Evolutionary conservation across 1,140 invertebrate species (phyloP).

Genomic region (Acromyrmex charruanus): DNA sequence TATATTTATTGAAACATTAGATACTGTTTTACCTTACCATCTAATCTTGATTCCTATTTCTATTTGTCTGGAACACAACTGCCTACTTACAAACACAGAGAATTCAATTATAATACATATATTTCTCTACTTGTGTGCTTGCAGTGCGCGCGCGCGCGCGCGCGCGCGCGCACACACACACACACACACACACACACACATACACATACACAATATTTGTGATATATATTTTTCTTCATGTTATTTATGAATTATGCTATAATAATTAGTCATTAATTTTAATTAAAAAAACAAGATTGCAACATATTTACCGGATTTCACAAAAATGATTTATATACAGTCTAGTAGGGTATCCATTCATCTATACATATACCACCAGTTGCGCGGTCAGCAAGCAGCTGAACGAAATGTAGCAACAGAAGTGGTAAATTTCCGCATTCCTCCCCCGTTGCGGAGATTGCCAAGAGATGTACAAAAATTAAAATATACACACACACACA

Average conservation of each 20-base stretch:
- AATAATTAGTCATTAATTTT: not conserved
- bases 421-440: slow-evolving; percentile 75
- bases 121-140: not conserved
- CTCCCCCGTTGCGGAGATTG: not conserved
- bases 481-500: slow-evolving; percentile 3
- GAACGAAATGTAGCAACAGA: slow-evolving; percentile 71
- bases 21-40: not conserved
- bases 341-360: not conserved
- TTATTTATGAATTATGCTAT: not conserved
- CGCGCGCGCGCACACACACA: too few species aligned
- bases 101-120: not conserved
- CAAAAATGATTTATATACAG: slow-evolving; percentile 13
- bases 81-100: not conserved
- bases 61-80: not conserved
- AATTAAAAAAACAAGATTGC: not conserved
- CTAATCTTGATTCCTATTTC: not conserved
- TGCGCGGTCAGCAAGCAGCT: slow-evolving; percentile 58
- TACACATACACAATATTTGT: too few species aligned
- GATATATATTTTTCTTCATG: not conserved
- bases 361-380: slow-evolving; percentile 71
- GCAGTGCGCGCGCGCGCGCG: too few species aligned
- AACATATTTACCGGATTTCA: not conserved
- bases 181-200: too few species aligned
- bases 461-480: slow-evolving; percentile 44
- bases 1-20: not conserved